Evolutionary conservation across 2,797 vertebrate genomes (phyloP).

Genomic region (Fistularia tabacaria): DNA sequence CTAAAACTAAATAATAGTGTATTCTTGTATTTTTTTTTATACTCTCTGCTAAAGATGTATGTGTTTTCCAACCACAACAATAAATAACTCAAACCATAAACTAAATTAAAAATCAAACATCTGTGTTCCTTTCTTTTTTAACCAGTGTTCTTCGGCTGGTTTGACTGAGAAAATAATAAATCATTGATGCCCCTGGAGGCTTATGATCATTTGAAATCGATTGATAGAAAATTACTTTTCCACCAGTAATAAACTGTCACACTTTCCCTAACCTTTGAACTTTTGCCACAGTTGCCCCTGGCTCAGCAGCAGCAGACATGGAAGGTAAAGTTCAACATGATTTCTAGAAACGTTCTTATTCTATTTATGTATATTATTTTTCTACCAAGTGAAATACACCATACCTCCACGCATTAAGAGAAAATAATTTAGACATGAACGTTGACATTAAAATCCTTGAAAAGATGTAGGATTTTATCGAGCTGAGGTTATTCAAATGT

Average conservation of each 20-base stretch:
- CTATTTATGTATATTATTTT: constrained; percentile 30
- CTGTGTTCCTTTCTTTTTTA: not conserved
- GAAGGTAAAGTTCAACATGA: constrained; percentile 60
- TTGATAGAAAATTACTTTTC: constrained; percentile 69
- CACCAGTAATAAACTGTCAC: constrained; percentile 57
- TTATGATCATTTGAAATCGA: constrained; percentile 69
- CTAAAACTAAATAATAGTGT: not conserved
- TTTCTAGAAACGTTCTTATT: constrained; percentile 34
- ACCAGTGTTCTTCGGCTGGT: constrained; percentile 28
- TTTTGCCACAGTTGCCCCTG: constrained; percentile 57
- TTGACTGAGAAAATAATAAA: constrained; percentile 61
- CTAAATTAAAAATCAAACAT: not conserved
- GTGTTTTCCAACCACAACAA: not conserved
- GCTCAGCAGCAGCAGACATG: constrained; percentile 36
- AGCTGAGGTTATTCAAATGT: too few species aligned
- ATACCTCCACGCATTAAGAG: not conserved
- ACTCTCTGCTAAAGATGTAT: not conserved
- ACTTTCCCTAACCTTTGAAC: constrained; percentile 73
- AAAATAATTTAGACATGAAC: not conserved
- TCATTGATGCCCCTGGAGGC: constrained; percentile 43
- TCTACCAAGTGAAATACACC: constrained; percentile 16
- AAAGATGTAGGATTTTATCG: too few species aligned
- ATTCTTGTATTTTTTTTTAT: not conserved
- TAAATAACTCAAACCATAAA: not conserved
- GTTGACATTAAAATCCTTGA: too few species aligned